Percentiles rank a stretch among this genome's conserved stretches.
phyloP scores from a whole-genome alignment of 2,888 invertebrate species.

The Microlaimidae sp. region DNA sequence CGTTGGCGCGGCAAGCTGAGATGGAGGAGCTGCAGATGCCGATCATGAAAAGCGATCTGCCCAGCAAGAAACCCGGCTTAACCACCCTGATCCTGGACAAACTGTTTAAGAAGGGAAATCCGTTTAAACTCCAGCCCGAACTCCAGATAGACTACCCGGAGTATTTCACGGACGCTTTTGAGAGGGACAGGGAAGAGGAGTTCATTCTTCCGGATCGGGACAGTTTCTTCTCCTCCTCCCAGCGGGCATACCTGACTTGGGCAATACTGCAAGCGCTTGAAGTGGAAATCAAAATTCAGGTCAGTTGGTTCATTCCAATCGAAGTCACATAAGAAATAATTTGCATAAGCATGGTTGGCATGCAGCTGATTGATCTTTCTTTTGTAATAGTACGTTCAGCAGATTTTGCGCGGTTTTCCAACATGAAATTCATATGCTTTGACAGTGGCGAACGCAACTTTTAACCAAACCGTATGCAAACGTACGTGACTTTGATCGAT shows the following conservation, averaged over 20 bases:
- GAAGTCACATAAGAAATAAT: no score
- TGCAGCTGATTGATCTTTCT: no score
- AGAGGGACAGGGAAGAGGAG: conserved; percentile 1
- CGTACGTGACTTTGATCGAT: no score
- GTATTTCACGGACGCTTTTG: conserved; percentile 11
- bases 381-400: no score
- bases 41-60: conserved; percentile 5
- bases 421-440: no score
- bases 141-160: not conserved
- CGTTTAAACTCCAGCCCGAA: conserved; percentile 1
- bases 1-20: conserved; percentile 9
- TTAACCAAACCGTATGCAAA: no score
- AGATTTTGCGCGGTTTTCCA: no score
- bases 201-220: not conserved
- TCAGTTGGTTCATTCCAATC: no score
- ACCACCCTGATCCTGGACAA: not conserved
- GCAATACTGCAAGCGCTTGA: no score
- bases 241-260: conserved; percentile 12
- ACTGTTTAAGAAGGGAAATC: not conserved
- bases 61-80: not conserved
- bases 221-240: conserved; percentile 2
- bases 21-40: conserved; percentile 12
- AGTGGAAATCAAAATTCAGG: no score
- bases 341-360: no score
- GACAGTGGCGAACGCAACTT: no score